Evolutionary conservation across 1,140 invertebrate genomes (phyloP).

Genomic region (Centruroides sculpturatus): DNA sequence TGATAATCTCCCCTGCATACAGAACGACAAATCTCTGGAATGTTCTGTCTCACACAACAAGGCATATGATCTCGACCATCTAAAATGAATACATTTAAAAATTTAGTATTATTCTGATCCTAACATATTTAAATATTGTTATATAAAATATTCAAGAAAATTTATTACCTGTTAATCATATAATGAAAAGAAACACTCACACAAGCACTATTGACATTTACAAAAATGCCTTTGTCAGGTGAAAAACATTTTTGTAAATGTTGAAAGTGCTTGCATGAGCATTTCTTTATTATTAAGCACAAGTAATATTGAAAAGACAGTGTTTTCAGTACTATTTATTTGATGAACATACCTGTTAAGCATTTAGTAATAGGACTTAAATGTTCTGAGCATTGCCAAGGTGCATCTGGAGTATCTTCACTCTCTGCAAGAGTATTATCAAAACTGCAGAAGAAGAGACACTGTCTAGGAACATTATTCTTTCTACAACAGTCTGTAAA

Average conservation of each 20-base stretch:
- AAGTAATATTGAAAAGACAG: neutral
- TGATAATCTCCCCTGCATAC: constrained; percentile 66
- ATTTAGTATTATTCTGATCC: too few relatives aligned
- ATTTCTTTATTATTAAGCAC: neutral
- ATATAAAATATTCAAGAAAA: too few relatives aligned
- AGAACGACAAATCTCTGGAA: constrained; percentile 67
- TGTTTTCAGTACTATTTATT: neutral
- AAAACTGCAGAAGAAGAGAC: neutral
- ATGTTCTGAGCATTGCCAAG: constrained; percentile 1
- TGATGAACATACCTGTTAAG: neutral
- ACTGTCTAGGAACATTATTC: neutral
- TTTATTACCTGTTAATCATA: too few relatives aligned
- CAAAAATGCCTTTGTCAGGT: too few relatives aligned
- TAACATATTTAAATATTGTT: too few relatives aligned
- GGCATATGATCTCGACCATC: constrained; percentile 67
- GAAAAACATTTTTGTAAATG: neutral
- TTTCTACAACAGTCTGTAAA: neutral
- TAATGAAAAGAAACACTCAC: too few relatives aligned
- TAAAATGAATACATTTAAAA: constrained; percentile 16
- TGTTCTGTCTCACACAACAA: constrained; percentile 57
- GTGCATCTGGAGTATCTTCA: neutral
- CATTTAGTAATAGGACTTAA: neutral
- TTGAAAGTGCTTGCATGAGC: neutral
- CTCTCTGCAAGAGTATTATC: neutral
- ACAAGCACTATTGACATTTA: too few relatives aligned